A percentile compares a stretch with the other conserved stretches of the same genome.
phyloP scores from a whole-genome alignment of 2,888 invertebrate species.

The Cerceris rybyensis region DNA sequence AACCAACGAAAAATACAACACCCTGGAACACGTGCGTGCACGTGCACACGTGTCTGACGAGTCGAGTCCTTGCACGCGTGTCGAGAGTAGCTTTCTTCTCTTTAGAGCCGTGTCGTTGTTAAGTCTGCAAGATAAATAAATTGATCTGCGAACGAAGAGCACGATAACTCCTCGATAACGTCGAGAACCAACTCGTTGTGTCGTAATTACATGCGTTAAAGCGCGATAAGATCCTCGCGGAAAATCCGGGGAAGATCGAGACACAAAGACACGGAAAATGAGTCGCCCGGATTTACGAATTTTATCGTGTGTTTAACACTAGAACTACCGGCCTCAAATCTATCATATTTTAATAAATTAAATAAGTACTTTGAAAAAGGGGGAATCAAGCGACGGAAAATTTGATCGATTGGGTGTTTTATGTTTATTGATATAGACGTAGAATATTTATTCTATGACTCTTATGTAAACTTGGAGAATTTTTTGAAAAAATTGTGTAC shows the following conservation, averaged over 20 bases:
- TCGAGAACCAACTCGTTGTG: conserved; percentile 33
- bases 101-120: conserved; percentile 12
- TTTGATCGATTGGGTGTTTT: too few relatives aligned
- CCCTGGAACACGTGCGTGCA: conserved; percentile 26
- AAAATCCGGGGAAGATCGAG: not conserved
- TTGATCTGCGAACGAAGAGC: conserved; percentile 19
- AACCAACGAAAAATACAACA: conserved; percentile 48
- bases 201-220: conserved; percentile 24
- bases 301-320: not conserved
- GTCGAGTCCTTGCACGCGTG: not conserved
- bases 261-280: not conserved
- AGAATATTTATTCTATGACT: too few relatives aligned
- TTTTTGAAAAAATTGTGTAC: too few relatives aligned
- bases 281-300: not conserved
- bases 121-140: conserved; percentile 34
- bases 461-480: too few relatives aligned
- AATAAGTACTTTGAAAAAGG: too few relatives aligned
- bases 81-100: conserved; percentile 4
- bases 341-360: too few relatives aligned
- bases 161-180: conserved; percentile 42
- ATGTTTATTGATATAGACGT: too few relatives aligned
- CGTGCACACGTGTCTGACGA: conserved; percentile 9
- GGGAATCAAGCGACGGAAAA: too few relatives aligned
- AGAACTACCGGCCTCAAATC: too few relatives aligned
- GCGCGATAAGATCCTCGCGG: conserved; percentile 28